phyloP scores from a whole-genome alignment of 2,797 vertebrate genomes.

The Coendou prehensilis region DNA sequence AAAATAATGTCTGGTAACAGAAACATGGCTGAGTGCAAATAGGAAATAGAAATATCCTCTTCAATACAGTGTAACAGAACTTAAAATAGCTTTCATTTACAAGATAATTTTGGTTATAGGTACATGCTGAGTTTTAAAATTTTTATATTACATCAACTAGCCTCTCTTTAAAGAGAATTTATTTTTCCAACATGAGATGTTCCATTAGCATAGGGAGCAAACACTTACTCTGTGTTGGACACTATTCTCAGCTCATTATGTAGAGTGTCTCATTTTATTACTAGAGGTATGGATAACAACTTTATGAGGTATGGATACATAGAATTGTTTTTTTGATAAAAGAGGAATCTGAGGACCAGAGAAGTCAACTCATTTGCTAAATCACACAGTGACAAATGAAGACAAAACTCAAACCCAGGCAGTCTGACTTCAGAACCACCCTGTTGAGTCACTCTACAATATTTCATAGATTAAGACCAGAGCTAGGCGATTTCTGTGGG shows the following conservation, averaged over 20 bases:
- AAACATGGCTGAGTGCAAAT: background rate
- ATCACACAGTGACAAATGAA: background rate
- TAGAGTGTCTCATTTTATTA: constrained; percentile 32
- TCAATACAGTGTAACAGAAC: background rate
- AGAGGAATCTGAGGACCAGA: background rate
- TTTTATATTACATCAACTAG: background rate
- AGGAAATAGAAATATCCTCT: background rate
- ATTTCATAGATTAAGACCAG: background rate
- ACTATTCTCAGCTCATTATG: background rate
- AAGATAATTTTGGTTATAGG: background rate
- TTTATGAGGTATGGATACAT: background rate
- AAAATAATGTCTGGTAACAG: constrained; percentile 17
- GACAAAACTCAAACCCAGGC: background rate
- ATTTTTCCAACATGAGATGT: background rate
- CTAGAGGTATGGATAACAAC: background rate
- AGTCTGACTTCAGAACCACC: background rate
- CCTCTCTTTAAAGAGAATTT: constrained; percentile 42
- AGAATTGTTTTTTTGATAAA: constrained; percentile 6
- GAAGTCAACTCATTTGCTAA: background rate
- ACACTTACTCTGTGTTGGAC: background rate
- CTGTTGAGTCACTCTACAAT: background rate
- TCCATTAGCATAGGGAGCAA: background rate
- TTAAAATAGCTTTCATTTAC: constrained; percentile 32
- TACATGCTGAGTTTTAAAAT: background rate
- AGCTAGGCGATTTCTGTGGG: background rate